Base-by-base conservation (phyloP, 2,113 vertebrate genomes). In the Struthio camelus region DNA sequence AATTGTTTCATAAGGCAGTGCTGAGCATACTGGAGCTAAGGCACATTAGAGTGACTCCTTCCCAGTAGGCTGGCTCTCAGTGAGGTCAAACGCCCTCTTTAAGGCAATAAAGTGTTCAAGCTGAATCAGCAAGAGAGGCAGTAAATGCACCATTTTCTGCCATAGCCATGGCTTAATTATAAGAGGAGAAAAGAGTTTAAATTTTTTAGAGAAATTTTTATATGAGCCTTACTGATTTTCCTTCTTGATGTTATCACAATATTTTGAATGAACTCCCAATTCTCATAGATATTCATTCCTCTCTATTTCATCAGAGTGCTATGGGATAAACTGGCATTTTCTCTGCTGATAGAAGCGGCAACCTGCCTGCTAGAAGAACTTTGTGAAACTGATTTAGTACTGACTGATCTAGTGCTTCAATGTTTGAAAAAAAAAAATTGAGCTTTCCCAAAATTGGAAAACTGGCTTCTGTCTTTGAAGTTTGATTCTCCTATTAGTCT, bases 61-160 rank as follows among this genome's bases (percentile, higher is more conserved):
- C 5, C 20, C 48, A 64, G 40, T n/a, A 46, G 14, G 12, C 14
- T 72, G 46, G 11, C 15, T 87, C 34, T 19, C 24, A 11, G 9
- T 11, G n/a, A 30, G 64, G 18, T 22, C 23, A 28, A 0, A 0
- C 32, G 16, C 6, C 19, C 11, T 4, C 3, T 50, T 62, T n/a
- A 73, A 9, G 9, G 10, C 59, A 87, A 13, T 4, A 24, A 53
- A 54, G 14, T 1, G 2, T 75, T 71, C 13, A 54, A 38, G n/a
- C 28, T 81, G 24, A 42, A 24, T 32, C 25, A 34, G 11, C 12
- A 59, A 36, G n/a, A 51, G 0, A 32, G 19, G 24, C 24, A 80
- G 44, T 7, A 87, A 36, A n/a, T 20, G 5, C 8, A 8, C 19
- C 54, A 25, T 11, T 36, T 72, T 70, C 42, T 59, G 2, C 36